Base-by-base conservation (phyloP, 2,888 invertebrate species). In the Eristalis tenax region DNA sequence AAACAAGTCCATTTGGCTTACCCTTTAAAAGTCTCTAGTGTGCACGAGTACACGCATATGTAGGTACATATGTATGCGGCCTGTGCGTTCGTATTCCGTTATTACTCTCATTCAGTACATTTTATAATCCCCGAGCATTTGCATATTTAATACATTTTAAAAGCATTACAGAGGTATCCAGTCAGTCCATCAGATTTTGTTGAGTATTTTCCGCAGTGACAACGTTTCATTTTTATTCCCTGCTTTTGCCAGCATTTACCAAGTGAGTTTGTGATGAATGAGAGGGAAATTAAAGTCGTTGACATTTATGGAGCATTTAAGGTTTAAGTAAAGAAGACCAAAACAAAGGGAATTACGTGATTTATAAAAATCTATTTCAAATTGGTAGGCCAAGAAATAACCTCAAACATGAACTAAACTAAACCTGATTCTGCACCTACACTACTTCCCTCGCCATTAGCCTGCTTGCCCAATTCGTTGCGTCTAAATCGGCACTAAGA, bases 91-190 rank as follows among this genome's bases (percentile, higher is more conserved):
- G 64, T 50, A 81, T 81, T 77, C 63, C 22, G 61, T 71, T 22
- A n/a, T 38, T 26, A 15, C 82, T 22, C 35, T 40, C 8, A 82
- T 76, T 82, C 70, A 73, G 78, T 77, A 63, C 89, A 89, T 89
- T 89, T 87, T 78, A 89, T 89, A 90, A 89, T 89, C 90, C 89
- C 89, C 86, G 88, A 90, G 89, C 88, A 88, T 89, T 89, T 90
- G 82, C 76, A 90, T 90, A 86, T 89, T 90, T 90, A 89, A 90
- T 90, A 88, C 68, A 38, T 82, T 89, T 89, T 90, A 90, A 90
- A 90, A 90, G 90, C 89, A 84, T 88, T 78, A 76, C 89, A 68
- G 35, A 83, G 86, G 83, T 75, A 83, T 86, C 78, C 83, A n/a
- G n/a, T 50, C 73, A 82, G 56, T 69, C 59, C 73, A 68, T 74